Evolutionary conservation across 2,888 invertebrate species (phyloP).

Genomic region (Anagyrus pseudococci): DNA sequence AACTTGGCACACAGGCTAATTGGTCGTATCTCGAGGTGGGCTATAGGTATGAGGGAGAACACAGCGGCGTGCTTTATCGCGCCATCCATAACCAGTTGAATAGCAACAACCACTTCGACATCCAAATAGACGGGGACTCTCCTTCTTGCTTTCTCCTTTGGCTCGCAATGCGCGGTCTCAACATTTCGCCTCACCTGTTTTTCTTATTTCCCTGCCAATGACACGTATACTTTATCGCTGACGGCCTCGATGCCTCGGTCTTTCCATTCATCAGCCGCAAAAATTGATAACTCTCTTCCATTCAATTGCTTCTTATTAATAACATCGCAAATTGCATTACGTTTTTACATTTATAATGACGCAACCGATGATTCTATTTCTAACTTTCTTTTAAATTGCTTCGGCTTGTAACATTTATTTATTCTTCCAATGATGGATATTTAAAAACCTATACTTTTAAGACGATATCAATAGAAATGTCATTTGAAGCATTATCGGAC

Average conservation of each 20-base stretch:
- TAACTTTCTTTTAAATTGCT: too few species aligned
- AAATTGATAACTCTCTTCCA: slow-evolving; percentile 26
- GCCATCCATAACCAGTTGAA: slow-evolving; percentile 51
- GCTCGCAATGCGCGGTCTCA: slow-evolving; percentile 7
- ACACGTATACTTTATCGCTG: slow-evolving; percentile 7
- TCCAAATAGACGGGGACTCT: neutral
- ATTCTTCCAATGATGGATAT: too few species aligned
- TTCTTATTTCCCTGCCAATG: slow-evolving; percentile 13
- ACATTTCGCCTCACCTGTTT: slow-evolving; percentile 21
- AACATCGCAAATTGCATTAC: too few species aligned
- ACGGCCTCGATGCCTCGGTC: too few species aligned
- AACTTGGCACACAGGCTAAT: slow-evolving; percentile 56
- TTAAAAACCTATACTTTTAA: too few species aligned
- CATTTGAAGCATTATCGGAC: too few species aligned
- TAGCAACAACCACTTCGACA: slow-evolving; percentile 43
- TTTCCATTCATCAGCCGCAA: slow-evolving; percentile 11
- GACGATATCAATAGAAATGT: too few species aligned
- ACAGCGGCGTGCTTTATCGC: slow-evolving; percentile 53
- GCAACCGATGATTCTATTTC: too few species aligned
- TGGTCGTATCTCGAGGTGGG: slow-evolving; percentile 52
- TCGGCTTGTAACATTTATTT: too few species aligned
- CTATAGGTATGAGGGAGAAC: slow-evolving; percentile 1
- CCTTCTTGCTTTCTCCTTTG: neutral
- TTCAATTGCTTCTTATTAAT: too few species aligned
- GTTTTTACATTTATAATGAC: too few species aligned